Evolutionary conservation across 92 coral and sea anemone genomes (phyloP), one percentile per base, ranked within the genome.

Genomic region (Anthopleura xanthogrammica): DNA sequence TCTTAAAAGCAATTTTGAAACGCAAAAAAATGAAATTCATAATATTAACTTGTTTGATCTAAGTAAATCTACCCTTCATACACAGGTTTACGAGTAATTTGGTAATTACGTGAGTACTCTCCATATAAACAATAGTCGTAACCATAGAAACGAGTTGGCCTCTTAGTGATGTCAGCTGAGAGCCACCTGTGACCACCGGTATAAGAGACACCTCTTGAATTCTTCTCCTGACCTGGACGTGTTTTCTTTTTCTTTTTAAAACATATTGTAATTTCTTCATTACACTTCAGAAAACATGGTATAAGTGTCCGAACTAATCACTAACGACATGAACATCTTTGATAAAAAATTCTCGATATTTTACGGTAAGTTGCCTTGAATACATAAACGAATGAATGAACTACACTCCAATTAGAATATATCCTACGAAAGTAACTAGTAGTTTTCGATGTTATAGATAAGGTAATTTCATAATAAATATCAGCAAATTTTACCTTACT

Each of bases 101-200:
- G 8, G 40, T 50, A 6, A 50, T 50, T 50, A 50, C 54, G 54
- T 50, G 54, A 50, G 54, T 50, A 50, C 8, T 6, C 54, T 29
- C 40, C 39, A 23, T 68, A 5, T 68, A 68, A 68, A 68, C 74
- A 68, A 29, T 29, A 1, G 12, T 2, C 41, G 6, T 64, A 5
- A 68, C 74, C 74, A 68, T 68, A 13, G 74, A 10, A 36, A 68
- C 74, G 7, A 13, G 41, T 24, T 68, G 16, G 40, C 7, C 16
- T 23, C 74, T 68, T 20, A 65, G 74, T 68, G 42, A 68, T 36
- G 74, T 68, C 74, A 68, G 24, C 58, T 14, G 58, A 54, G 41
- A 10, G 2, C 74, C 74, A 68, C 74, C 74, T 68, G 74, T 68
- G 16, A 10, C 74, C 74, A 68, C 74, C 74, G 74, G 74, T 12